These are phyloP conservation scores for Ctenicera cuprea DNA, from an alignment of 2,888 invertebrate genomes.

Conservation along the genomic window DNA sequence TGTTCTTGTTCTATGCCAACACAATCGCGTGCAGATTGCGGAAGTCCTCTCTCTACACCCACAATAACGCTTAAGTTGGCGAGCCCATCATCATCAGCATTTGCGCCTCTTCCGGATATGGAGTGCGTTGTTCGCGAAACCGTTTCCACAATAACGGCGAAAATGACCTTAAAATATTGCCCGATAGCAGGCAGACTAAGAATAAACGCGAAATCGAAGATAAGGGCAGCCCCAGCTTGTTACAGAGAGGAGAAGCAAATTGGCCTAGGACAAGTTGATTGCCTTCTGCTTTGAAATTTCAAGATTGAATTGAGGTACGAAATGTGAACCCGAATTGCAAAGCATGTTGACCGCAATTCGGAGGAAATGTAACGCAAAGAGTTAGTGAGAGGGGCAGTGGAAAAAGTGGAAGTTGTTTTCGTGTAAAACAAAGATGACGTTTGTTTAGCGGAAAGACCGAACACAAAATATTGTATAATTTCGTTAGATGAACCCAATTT, in stretches of 20 bases:
- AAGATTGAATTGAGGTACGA: slow-evolving; percentile 13
- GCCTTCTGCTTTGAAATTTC: slow-evolving; percentile 10
- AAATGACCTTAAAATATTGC: slow-evolving; percentile 19
- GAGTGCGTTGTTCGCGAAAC: slow-evolving; percentile 7
- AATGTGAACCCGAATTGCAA: slow-evolving; percentile 14
- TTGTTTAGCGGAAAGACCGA: too few species aligned
- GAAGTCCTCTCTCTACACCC: slow-evolving; percentile 13
- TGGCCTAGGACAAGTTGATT: not conserved
- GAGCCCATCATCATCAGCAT: slow-evolving; percentile 18
- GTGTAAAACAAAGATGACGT: not conserved
- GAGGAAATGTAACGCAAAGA: slow-evolving; percentile 12
- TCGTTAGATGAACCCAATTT: too few species aligned
- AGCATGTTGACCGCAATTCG: slow-evolving; percentile 1
- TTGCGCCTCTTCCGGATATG: slow-evolving; percentile 22
- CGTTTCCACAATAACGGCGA: slow-evolving; percentile 10
- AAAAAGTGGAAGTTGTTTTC: not conserved
- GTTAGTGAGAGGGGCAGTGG: not conserved
- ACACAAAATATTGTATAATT: too few species aligned
- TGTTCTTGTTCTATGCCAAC: not conserved
- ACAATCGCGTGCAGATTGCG: slow-evolving; percentile 12
- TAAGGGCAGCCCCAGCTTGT: not conserved
- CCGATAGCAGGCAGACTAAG: too few species aligned
- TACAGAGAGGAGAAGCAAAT: slow-evolving; percentile 4
- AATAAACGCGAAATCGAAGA: not conserved
- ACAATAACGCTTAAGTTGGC: slow-evolving; percentile 15